Base-by-base conservation (phyloP, 2,888 invertebrate genomes). In the Thecocarcelia acutangulata region DNA sequence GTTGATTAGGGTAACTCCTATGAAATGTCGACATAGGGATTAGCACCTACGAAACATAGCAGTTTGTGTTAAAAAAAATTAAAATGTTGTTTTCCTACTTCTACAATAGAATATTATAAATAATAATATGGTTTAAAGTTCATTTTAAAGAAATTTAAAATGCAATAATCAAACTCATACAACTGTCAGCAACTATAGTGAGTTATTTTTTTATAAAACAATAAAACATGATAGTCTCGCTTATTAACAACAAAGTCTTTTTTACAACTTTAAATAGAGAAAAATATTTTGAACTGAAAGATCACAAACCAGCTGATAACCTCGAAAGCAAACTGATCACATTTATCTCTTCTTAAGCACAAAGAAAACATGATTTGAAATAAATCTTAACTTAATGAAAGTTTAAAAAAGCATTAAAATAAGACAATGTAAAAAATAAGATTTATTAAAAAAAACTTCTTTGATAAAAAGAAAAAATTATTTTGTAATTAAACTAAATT, bases 271-370 rank as follows among this genome's bases (percentile, higher is more conserved):
- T 28, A 40, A 28, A 5, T 42, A 24, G 50, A 59, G 46, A 24
- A n/a, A 12, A 37, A 15, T 11, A 11, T 42, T 28, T 21, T 48
- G 33, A 33, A 46, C 2, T 40, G 2, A 63, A 66, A 59, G 72
- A 72, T 72, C 72, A 66, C 12, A 5, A 37, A 54, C 52, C 15
- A 52, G 58, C 58, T 78, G 72, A 78, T 78, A 78, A 78, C 72
- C 78, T 72, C 52, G 3, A n/a, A 58, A 42, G 13, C 70, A 44
- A 50, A 21, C 70, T 33, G 50, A 64, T 64, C 58, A 72, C 50
- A 4, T 76, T 69, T 69, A 76, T 69, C 78, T 52, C 50, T 58
- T 9, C 1, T 24, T 42, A 42, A 40, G 5, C 3, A 21, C n/a
- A 42, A 50, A 42, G n/a, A 33, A 33, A 8, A 37, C 74, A 74